phyloP scores from a whole-genome alignment of 2,797 vertebrate genomes.

The Falco concolor region DNA sequence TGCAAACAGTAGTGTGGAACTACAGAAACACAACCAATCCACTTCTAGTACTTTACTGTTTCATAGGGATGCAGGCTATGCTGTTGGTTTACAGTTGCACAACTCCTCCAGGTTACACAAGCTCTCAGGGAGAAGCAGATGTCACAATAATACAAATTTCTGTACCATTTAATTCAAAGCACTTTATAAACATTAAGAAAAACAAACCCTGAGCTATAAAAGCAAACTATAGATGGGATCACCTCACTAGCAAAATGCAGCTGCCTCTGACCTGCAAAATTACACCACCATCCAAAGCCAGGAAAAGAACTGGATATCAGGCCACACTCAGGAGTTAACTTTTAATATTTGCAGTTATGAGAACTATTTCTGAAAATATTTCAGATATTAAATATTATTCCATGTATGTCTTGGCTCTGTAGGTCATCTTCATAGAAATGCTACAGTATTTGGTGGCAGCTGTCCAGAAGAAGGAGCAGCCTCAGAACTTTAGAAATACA shows the following conservation, averaged over 20 bases:
- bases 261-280: background rate
- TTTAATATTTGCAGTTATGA: background rate
- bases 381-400: background rate
- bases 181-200: slow-evolving; percentile 32
- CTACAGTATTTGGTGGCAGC: slow-evolving; percentile 7
- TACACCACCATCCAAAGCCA: background rate
- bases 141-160: background rate
- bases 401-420: background rate
- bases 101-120: background rate
- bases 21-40: background rate
- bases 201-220: background rate
- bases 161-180: background rate
- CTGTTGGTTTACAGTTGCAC: background rate
- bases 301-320: background rate
- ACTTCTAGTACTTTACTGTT: background rate
- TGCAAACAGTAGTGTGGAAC: background rate
- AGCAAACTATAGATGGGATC: background rate
- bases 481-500: slow-evolving; percentile 50
- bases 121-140: slow-evolving; percentile 3
- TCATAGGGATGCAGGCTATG: background rate
- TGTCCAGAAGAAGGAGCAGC: slow-evolving; percentile 22
- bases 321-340: background rate
- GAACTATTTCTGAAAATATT: slow-evolving; percentile 17
- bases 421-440: slow-evolving; percentile 33
- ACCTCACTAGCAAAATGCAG: background rate